These are phyloP conservation scores for Perca fluviatilis DNA, from an alignment of 2,113 vertebrate species.

Conservation along the genomic window DNA sequence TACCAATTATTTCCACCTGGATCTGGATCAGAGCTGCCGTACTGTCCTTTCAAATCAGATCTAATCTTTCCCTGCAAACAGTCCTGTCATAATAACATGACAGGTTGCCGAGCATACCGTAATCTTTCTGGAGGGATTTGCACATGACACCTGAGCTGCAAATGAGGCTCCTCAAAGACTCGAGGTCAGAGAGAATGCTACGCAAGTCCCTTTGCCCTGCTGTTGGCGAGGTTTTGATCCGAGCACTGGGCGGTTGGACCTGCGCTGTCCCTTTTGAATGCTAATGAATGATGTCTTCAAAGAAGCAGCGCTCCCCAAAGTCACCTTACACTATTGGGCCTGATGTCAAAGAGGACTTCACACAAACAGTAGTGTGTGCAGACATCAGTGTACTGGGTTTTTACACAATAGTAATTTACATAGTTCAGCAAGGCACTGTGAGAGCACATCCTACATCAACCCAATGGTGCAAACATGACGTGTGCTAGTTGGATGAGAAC, in stretches of 20 bases:
- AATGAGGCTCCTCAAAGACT: slow-evolving; percentile 68
- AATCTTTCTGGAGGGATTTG: slow-evolving; percentile 70
- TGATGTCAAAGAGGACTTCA: slow-evolving; percentile 49
- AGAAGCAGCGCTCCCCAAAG: slow-evolving; percentile 49
- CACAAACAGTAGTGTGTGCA: slow-evolving; percentile 12
- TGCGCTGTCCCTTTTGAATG: slow-evolving; percentile 63
- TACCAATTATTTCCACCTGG: slow-evolving; percentile 18
- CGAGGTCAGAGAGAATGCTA: slow-evolving; percentile 51
- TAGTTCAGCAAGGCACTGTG: background rate
- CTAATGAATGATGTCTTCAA: slow-evolving; percentile 71
- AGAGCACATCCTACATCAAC: background rate
- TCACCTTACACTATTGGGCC: slow-evolving; percentile 57
- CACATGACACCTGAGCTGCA: slow-evolving; percentile 62
- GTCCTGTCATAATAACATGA: slow-evolving; percentile 55
- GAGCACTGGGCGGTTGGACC: slow-evolving; percentile 22
- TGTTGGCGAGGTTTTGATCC: slow-evolving; percentile 68
- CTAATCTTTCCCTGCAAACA: slow-evolving; percentile 67
- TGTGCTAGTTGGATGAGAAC: background rate
- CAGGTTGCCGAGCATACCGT: slow-evolving; percentile 57
- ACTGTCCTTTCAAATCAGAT: slow-evolving; percentile 57
- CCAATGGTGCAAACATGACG: slow-evolving; percentile 1
- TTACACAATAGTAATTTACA: slow-evolving; percentile 5
- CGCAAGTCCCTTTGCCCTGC: slow-evolving; percentile 44
- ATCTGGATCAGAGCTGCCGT: slow-evolving; percentile 26
- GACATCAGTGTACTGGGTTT: slow-evolving; percentile 29